Evolutionary conservation across 2,888 invertebrate species (phyloP).

Genomic region (Pemphredon lugubris): DNA sequence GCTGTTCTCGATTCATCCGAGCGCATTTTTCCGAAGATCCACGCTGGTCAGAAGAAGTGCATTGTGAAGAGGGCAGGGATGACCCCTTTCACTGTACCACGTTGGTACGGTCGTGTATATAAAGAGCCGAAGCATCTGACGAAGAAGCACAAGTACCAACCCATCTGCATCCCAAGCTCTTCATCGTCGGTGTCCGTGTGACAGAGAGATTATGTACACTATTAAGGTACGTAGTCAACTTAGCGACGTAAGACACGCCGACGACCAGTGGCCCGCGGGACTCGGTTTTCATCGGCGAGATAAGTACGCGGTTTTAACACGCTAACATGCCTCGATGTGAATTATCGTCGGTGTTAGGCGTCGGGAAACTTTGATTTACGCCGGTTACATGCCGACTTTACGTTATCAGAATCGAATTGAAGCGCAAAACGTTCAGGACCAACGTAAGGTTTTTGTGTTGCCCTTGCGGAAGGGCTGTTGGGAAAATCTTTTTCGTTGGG

Average conservation of each 20-base stretch:
- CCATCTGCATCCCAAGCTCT: constrained; percentile 77
- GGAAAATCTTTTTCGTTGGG: too few species aligned
- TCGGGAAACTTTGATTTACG: constrained; percentile 20
- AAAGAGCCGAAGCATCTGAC: constrained; percentile 79
- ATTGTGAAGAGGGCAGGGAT: constrained; percentile 81
- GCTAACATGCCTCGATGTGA: constrained; percentile 19
- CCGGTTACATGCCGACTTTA: neutral
- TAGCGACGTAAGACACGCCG: constrained; percentile 33
- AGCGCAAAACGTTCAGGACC: too few species aligned
- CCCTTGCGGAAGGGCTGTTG: too few species aligned
- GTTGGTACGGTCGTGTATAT: constrained; percentile 78
- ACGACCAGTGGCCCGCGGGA: constrained; percentile 20
- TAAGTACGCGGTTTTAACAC: constrained; percentile 13
- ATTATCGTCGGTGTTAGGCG: constrained; percentile 21
- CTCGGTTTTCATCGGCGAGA: constrained; percentile 25
- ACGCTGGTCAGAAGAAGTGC: constrained; percentile 78
- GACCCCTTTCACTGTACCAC: constrained; percentile 81
- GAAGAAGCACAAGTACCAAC: constrained; percentile 79
- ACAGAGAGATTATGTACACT: constrained; percentile 77
- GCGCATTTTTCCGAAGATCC: constrained; percentile 69
- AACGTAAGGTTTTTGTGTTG: too few species aligned
- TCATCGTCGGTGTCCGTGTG: constrained; percentile 69
- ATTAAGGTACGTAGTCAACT: constrained; percentile 75
- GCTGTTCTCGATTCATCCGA: constrained; percentile 53
- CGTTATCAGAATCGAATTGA: too few species aligned